These are phyloP conservation scores for Pantherophis alleghaniensis DNA, from an alignment of 2,797 vertebrate species.

Conservation along the genomic window DNA sequence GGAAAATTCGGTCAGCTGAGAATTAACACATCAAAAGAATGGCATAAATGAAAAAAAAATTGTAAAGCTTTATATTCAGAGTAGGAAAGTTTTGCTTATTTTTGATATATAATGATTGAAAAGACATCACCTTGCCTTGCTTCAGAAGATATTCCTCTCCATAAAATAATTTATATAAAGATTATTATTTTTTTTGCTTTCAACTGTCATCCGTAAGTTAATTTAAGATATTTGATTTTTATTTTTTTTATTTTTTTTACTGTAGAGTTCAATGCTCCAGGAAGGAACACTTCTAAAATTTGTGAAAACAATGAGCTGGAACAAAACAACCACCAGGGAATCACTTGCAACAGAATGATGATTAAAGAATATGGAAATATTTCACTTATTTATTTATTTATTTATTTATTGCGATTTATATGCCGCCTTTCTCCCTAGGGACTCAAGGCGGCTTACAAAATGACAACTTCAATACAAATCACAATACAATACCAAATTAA, in stretches of 20 bases:
- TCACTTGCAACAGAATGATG: neutral
- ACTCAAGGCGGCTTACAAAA: no score
- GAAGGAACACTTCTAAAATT: neutral
- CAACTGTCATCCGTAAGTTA: neutral
- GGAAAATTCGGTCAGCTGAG: constrained; percentile 16
- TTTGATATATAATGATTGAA: constrained; percentile 17
- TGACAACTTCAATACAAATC: no score
- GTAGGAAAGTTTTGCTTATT: constrained; percentile 14
- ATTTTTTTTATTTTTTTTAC: no score
- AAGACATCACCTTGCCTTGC: neutral
- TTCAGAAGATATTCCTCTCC: constrained; percentile 1
- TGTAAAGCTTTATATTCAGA: constrained; percentile 12
- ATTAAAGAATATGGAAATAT: neutral
- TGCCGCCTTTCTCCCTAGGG: no score
- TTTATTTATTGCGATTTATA: no score
- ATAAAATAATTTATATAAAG: neutral
- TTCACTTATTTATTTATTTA: no score
- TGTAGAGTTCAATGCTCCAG: neutral
- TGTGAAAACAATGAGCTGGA: neutral
- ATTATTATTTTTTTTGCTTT: neutral
- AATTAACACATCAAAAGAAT: constrained; percentile 33
- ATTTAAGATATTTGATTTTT: neutral
- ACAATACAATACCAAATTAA: no score
- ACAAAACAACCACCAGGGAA: neutral
- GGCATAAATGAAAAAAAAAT: constrained; percentile 16